Percentiles rank a stretch among this genome's conserved stretches.
phyloP scores from a whole-genome alignment of 2,888 invertebrate genomes.

The Stomorhina lunata region DNA sequence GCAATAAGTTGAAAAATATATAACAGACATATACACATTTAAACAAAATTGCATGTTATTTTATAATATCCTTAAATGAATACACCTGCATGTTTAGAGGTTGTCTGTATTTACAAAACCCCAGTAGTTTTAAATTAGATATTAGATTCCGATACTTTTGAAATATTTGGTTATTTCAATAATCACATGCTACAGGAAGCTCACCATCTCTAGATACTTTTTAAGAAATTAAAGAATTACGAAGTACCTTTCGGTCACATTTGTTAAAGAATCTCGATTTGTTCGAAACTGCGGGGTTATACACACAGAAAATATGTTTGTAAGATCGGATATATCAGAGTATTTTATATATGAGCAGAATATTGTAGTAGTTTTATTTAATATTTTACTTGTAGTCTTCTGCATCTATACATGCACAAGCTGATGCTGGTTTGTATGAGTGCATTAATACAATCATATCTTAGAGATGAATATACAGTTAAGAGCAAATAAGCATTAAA shows the following conservation, averaged over 20 bases:
- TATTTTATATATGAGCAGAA: not conserved
- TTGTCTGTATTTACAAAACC: not conserved
- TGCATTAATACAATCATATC: not conserved
- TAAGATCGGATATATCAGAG: too few species aligned
- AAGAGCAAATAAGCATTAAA: not conserved
- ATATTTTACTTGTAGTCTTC: conserved; percentile 12
- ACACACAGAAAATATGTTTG: too few species aligned
- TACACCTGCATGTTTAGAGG: not conserved
- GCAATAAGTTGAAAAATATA: not conserved
- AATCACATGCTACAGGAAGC: too few species aligned
- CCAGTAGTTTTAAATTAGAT: too few species aligned
- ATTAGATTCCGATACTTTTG: too few species aligned
- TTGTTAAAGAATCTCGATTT: too few species aligned
- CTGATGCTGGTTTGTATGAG: too few species aligned
- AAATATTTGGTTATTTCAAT: too few species aligned
- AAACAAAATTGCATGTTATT: not conserved
- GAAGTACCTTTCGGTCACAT: too few species aligned
- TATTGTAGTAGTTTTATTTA: conserved; percentile 20
- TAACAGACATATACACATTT: not conserved
- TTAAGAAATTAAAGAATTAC: too few species aligned
- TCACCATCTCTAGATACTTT: too few species aligned
- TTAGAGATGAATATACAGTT: not conserved
- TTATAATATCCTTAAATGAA: not conserved
- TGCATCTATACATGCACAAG: not conserved
- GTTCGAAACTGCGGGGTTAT: too few species aligned